A percentile compares a stretch with the other conserved stretches of the same genome.
Evolutionary conservation across 2,113 vertebrate species (phyloP).

Genomic region (Ascaphus truei): DNA sequence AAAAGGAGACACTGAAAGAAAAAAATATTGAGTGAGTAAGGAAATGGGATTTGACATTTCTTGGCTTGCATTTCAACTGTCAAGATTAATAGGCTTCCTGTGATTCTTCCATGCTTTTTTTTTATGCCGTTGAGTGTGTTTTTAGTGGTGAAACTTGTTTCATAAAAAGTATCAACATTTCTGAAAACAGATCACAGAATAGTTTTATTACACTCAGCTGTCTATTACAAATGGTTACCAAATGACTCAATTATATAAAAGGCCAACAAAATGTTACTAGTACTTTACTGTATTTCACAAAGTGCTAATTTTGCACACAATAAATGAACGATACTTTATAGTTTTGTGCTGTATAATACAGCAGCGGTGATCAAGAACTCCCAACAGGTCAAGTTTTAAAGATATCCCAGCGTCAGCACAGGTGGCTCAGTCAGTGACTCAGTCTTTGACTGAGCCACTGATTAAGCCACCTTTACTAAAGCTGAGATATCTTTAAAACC

Average conservation of each 20-base stretch:
- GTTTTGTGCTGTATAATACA: background rate
- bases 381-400: too few relatives aligned
- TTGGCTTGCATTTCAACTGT: background rate
- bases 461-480: too few relatives aligned
- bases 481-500: too few relatives aligned
- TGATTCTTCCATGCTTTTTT: background rate
- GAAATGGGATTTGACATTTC: constrained; percentile 10
- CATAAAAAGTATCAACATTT: background rate
- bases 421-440: too few relatives aligned
- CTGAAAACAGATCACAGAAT: background rate
- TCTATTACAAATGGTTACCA: background rate
- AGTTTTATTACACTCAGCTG: constrained; percentile 2
- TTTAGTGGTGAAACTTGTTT: background rate
- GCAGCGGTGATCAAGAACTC: too few relatives aligned
- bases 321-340: background rate
- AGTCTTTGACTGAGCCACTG: too few relatives aligned
- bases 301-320: background rate
- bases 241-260: background rate
- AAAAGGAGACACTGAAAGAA: background rate
- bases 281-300: background rate
- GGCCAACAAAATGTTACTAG: too few relatives aligned
- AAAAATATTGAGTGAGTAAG: background rate
- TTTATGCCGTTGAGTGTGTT: background rate
- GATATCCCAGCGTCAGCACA: too few relatives aligned
- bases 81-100: background rate